A percentile compares a stretch with the other conserved stretches of the same genome.
These are phyloP conservation scores for Drosophila paramelanica DNA, from an alignment of 2,888 invertebrate genomes.

Conservation along the genomic window DNA sequence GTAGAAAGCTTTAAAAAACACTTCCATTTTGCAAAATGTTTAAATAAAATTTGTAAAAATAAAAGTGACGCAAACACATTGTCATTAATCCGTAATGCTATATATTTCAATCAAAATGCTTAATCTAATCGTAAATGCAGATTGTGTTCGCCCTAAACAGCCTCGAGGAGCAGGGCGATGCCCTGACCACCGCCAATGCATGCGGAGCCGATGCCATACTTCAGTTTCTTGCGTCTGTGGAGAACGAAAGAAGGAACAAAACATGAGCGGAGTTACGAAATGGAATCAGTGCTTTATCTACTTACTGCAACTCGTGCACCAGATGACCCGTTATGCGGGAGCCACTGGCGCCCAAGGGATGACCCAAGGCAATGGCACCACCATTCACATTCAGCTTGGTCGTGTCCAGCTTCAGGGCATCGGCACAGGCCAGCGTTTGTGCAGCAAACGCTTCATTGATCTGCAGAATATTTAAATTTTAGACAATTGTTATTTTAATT, in stretches of 20 bases:
- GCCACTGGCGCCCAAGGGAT: conserved; percentile 98
- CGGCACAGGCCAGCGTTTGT: conserved; percentile 96
- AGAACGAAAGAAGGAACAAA: background rate
- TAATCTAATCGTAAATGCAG: conserved; percentile 59
- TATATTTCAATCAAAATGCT: conserved; percentile 34
- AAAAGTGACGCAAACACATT: conserved; percentile 16
- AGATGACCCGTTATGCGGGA: conserved; percentile 96
- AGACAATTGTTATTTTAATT: background rate
- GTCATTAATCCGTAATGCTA: conserved; percentile 35
- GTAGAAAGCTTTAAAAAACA: conserved; percentile 64
- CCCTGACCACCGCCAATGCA: conserved; percentile 99
- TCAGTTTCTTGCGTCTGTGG: conserved; percentile 91
- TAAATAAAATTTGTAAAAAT: conserved; percentile 57
- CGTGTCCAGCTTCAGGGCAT: conserved; percentile 93
- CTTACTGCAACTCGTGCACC: conserved; percentile 94
- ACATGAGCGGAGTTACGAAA: conserved; percentile 1
- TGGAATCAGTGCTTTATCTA: conserved; percentile 1
- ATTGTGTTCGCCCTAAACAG: conserved; percentile 76
- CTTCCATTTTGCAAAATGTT: conserved; percentile 56
- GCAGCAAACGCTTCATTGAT: conserved; percentile 99
- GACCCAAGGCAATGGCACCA: conserved; percentile 98
- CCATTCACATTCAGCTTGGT: conserved; percentile 97
- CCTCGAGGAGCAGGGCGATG: conserved; percentile 96
- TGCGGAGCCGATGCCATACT: conserved; percentile 96
- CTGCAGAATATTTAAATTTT: conserved; percentile 85